Percentiles rank a stretch among this genome's conserved stretches.
These are phyloP conservation scores for Ethmia dodecea DNA, from an alignment of 2,888 invertebrate genomes.

Conservation along the genomic window DNA sequence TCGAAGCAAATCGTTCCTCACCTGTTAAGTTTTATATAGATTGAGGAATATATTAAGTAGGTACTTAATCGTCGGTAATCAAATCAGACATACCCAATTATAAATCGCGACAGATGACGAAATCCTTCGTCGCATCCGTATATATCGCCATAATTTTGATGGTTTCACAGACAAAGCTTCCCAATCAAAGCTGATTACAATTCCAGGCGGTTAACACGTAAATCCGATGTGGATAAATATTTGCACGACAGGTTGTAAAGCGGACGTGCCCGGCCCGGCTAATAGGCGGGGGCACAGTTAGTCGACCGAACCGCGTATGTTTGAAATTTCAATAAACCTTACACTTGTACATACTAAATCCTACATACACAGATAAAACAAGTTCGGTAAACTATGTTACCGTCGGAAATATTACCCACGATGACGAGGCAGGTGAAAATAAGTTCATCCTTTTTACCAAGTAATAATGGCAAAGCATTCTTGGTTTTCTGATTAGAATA, in stretches of 20 bases:
- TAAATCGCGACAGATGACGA: too few species aligned
- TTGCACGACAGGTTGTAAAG: slow-evolving; percentile 71
- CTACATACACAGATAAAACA: neutral
- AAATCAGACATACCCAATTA: too few species aligned
- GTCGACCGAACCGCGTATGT: slow-evolving; percentile 39
- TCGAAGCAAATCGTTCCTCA: too few species aligned
- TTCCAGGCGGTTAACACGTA: slow-evolving; percentile 65
- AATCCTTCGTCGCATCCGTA: neutral
- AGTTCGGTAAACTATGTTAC: neutral
- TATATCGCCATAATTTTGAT: too few species aligned
- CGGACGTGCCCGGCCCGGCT: slow-evolving; percentile 57
- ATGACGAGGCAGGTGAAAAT: too few species aligned
- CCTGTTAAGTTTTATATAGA: too few species aligned
- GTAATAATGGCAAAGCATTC: too few species aligned
- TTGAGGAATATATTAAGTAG: too few species aligned
- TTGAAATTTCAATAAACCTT: slow-evolving; percentile 40
- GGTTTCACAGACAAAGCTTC: slow-evolving; percentile 8
- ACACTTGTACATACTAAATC: slow-evolving; percentile 19
- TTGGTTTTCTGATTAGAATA: too few species aligned
- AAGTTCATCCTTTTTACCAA: too few species aligned
- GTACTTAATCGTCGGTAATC: too few species aligned
- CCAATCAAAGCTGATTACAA: slow-evolving; percentile 46
- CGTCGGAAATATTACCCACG: neutral
- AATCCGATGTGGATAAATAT: slow-evolving; percentile 73
- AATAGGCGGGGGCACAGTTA: slow-evolving; percentile 58